These are phyloP conservation scores for Corythornis madagascariensis DNA, from an alignment of 2,113 vertebrate genomes.

Conservation along the genomic window DNA sequence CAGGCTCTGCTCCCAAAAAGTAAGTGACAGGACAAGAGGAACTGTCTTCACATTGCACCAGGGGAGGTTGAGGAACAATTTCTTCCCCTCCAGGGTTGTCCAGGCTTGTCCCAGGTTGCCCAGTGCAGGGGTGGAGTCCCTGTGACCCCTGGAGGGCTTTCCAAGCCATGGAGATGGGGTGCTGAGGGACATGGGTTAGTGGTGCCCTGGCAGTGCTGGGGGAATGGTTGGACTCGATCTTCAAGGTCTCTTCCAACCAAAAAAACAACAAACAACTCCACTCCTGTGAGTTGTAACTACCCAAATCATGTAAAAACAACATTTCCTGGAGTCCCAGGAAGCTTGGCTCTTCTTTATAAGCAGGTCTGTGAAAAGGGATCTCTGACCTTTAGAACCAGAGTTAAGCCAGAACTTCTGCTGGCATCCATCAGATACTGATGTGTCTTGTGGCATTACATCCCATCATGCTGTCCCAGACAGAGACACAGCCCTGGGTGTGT, in stretches of 20 bases:
- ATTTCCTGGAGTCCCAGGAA: not conserved
- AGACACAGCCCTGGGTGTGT: accelerated
- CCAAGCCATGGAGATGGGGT: not conserved
- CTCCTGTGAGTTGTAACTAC: accelerated
- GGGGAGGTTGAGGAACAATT: not conserved
- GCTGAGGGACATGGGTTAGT: not conserved
- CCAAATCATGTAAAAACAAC: accelerated
- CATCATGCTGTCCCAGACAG: not conserved
- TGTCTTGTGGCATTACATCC: not conserved
- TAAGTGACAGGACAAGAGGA: not conserved
- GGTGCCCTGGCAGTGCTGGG: not conserved
- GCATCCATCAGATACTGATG: accelerated
- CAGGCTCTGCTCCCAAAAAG: not conserved
- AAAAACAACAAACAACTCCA: not conserved
- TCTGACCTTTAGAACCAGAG: not conserved
- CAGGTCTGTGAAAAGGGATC: not conserved
- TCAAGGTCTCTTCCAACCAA: not conserved
- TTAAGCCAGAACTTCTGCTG: not conserved
- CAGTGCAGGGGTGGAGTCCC: not conserved
- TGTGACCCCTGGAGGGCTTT: not conserved
- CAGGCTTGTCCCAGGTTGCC: not conserved
- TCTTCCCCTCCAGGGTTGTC: too few species aligned
- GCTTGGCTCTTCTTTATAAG: not conserved
- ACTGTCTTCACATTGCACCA: not conserved
- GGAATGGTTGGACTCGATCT: not conserved